Conservation (phyloP, 2,888 invertebrate species). For the Salticus scenicus region DNA sequence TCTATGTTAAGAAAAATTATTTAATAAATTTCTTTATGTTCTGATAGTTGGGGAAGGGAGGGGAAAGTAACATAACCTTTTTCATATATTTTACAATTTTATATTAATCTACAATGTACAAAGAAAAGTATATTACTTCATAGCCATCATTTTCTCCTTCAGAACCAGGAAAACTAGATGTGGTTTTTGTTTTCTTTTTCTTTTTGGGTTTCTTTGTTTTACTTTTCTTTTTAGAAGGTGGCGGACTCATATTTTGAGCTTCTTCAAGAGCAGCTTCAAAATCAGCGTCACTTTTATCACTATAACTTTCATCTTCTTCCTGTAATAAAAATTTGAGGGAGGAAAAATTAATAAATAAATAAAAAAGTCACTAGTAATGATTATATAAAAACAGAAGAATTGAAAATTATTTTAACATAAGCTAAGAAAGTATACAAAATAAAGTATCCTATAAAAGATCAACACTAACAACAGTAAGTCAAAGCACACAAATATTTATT, state of each 20-base stretch:
- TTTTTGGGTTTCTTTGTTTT: conserved; percentile 91
- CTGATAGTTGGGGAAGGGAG: neutral
- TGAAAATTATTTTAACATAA: too few species aligned
- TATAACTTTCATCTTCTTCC: conserved; percentile 81
- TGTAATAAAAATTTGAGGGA: too few species aligned
- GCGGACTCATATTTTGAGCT: conserved; percentile 77
- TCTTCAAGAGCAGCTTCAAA: conserved; percentile 98
- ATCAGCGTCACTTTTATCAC: conserved; percentile 97
- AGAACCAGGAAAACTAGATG: conserved; percentile 86
- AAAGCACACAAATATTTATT: too few species aligned
- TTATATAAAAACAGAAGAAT: too few species aligned
- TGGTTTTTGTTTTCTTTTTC: conserved; percentile 81
- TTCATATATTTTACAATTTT: neutral
- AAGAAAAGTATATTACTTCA: too few species aligned
- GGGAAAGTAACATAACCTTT: neutral
- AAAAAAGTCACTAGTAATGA: too few species aligned
- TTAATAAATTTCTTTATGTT: too few species aligned
- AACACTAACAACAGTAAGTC: neutral
- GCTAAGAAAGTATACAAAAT: too few species aligned
- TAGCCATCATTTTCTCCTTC: conserved; percentile 86
- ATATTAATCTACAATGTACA: neutral
- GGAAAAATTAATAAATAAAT: too few species aligned
- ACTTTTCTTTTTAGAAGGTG: conserved; percentile 84
- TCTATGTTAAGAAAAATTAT: too few species aligned
- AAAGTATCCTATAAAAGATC: neutral